These are phyloP conservation scores for Cataglyphis hispanica DNA, from an alignment of 1,140 invertebrate genomes.

Conservation along the genomic window DNA sequence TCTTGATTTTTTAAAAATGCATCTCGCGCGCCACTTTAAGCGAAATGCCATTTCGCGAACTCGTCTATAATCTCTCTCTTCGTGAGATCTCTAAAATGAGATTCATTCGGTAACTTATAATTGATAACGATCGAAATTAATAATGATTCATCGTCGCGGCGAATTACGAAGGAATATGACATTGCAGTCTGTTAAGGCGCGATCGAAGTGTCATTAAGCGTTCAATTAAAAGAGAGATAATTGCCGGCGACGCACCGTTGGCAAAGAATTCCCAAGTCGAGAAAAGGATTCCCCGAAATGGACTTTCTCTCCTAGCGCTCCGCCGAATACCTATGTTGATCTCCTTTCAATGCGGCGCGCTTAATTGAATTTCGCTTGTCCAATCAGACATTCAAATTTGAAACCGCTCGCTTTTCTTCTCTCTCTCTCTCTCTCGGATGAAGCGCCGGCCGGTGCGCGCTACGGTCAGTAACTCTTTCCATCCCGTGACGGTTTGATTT, in stretches of 20 bases:
- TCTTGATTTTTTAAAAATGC: not conserved
- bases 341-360: slow-evolving; percentile 59
- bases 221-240: slow-evolving; percentile 62
- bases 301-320: slow-evolving; percentile 59
- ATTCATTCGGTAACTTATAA: slow-evolving; percentile 30
- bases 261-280: slow-evolving; percentile 58
- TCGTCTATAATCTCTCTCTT: not conserved
- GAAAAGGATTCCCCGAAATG: slow-evolving; percentile 55
- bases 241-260: slow-evolving; percentile 52
- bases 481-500: slow-evolving; percentile 74
- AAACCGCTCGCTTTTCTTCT: slow-evolving; percentile 19
- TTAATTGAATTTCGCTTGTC: slow-evolving; percentile 81
- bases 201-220: slow-evolving; percentile 57
- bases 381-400: slow-evolving; percentile 83
- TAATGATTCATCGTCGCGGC: slow-evolving; percentile 44
- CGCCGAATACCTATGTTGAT: slow-evolving; percentile 52
- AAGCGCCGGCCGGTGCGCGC: slow-evolving; percentile 31
- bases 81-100: slow-evolving; percentile 7
- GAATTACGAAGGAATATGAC: slow-evolving; percentile 42
- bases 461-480: slow-evolving; percentile 73
- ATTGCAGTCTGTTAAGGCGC: slow-evolving; percentile 37
- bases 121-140: slow-evolving; percentile 46
- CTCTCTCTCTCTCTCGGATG: not conserved
- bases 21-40: not conserved
- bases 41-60: not conserved